These are phyloP conservation scores for Catostomus latipinnis DNA, from an alignment of 2,797 vertebrate species.

Conservation along the genomic window DNA sequence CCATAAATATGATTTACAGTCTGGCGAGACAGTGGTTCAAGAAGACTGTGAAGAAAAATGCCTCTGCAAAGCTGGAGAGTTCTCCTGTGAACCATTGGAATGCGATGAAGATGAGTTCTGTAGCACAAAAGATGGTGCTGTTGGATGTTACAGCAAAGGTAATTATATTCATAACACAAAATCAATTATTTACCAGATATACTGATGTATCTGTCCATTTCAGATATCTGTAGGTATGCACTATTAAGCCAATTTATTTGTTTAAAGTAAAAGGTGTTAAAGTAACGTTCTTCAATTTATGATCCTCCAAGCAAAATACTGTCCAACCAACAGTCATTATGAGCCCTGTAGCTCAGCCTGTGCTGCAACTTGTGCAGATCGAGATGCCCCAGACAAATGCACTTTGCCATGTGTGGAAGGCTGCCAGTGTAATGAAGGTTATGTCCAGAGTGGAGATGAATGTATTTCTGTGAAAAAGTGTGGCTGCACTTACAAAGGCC, in stretches of 20 bases:
- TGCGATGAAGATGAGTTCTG: constrained; percentile 67
- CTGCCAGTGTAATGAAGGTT: constrained; percentile 64
- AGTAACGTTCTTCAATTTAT: neutral
- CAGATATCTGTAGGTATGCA: neutral
- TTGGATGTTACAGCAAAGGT: constrained; percentile 61
- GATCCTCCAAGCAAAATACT: constrained; percentile 65
- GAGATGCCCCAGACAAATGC: constrained; percentile 34
- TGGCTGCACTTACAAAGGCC: constrained; percentile 52
- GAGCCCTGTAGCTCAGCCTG: constrained; percentile 72
- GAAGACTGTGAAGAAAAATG: constrained; percentile 70
- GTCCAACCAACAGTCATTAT: constrained; percentile 76
- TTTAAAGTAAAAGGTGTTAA: neutral
- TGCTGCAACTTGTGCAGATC: constrained; percentile 66
- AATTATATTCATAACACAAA: neutral
- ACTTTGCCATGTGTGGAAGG: constrained; percentile 58
- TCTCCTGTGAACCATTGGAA: constrained; percentile 64
- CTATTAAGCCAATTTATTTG: neutral
- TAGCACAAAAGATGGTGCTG: constrained; percentile 54
- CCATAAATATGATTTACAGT: constrained; percentile 59
- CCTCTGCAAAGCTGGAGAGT: constrained; percentile 61
- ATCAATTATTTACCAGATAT: neutral
- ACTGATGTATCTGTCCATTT: neutral
- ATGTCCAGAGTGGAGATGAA: constrained; percentile 56
- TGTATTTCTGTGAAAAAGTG: constrained; percentile 49
- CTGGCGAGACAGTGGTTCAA: constrained; percentile 56